Evolutionary conservation across 1,140 invertebrate species (phyloP), one percentile per base, ranked within the genome.

Genomic region (Drosophila rhopaloa): DNA sequence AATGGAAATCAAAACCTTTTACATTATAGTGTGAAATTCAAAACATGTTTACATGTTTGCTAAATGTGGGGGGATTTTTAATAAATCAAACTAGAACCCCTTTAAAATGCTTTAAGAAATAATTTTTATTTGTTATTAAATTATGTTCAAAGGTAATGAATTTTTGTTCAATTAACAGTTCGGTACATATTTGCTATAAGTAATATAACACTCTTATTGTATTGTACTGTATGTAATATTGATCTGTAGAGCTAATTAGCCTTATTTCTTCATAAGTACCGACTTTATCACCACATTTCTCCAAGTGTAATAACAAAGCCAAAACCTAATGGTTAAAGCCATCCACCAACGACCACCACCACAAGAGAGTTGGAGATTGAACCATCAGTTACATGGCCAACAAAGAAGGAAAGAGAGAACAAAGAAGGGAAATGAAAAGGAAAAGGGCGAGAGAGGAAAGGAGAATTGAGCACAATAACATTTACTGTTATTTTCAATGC

Each of bases 401-500:
- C 62, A 56, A 43, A 57, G 40, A 38, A 47, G 38, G n/a, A 41
- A 38, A 53, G 32, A 76, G 37, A 56, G 41, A 47, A 24, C 24
- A 24, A 24, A 24, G 24, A 29, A 29, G 27, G 47, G 29, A 35
- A 29, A 37, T 24, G 5, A 19, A 50, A 44, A 63, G 43, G 14
- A 41, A 60, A 57, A 68, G 50, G 53, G 61, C 43, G 13, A 62
- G 41, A 40, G 50, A 46, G 44, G 51, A 41, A 37, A 41, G 72
- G 41, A 70, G 58, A 77, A 62, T 35, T 77, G 56, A 77, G 75
- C 74, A 71, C 75, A 77, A 77, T 77, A 77, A 57, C 58, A 77
- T 78, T 70, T 78, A 78, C 75, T 78, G 75, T 78, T 78, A 78
- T 77, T 78, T 78, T 77, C 74, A 78, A 77, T 77, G 73, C 63